These are phyloP conservation scores for Muschampia plurimacula DNA, from an alignment of 2,888 invertebrate genomes.

Conservation along the genomic window DNA sequence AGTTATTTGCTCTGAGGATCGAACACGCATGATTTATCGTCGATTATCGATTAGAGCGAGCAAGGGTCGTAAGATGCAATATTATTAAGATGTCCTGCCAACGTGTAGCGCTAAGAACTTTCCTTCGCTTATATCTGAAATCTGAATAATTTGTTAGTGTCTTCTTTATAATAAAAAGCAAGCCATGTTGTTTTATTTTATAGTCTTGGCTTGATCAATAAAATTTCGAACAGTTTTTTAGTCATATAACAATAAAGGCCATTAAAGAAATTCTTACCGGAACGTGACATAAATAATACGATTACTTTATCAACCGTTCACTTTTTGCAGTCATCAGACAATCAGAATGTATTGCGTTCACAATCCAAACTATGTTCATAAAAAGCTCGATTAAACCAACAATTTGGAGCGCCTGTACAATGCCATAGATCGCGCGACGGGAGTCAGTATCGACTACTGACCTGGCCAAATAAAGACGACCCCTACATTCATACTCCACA, in stretches of 20 bases:
- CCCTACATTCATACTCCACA: slow-evolving; percentile 19
- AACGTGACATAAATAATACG: slow-evolving; percentile 38
- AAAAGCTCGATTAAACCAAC: slow-evolving; percentile 82
- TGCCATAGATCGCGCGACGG: slow-evolving; percentile 79
- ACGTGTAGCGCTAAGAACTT: not conserved
- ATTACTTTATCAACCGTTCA: slow-evolving; percentile 49
- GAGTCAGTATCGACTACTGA: slow-evolving; percentile 62
- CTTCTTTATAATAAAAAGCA: too few species aligned
- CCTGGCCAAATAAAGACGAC: slow-evolving; percentile 46
- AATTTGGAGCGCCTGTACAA: slow-evolving; percentile 73
- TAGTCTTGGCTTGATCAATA: not conserved
- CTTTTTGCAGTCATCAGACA: slow-evolving; percentile 58
- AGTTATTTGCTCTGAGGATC: not conserved
- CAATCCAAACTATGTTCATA: slow-evolving; percentile 68
- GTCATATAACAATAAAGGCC: not conserved
- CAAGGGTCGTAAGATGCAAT: slow-evolving; percentile 9
- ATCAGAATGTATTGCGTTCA: slow-evolving; percentile 62
- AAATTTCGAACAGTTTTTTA: not conserved
- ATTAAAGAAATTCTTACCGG: slow-evolving; percentile 18
- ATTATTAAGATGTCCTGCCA: slow-evolving; percentile 4
- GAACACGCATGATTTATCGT: slow-evolving; percentile 21
- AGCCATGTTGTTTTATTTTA: not conserved
- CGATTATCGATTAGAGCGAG: slow-evolving; percentile 24
- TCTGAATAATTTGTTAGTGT: too few species aligned
- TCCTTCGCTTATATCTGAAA: not conserved